Evolutionary conservation across 2,113 vertebrate genomes (phyloP).

Genomic region (Pterocles gutturalis): DNA sequence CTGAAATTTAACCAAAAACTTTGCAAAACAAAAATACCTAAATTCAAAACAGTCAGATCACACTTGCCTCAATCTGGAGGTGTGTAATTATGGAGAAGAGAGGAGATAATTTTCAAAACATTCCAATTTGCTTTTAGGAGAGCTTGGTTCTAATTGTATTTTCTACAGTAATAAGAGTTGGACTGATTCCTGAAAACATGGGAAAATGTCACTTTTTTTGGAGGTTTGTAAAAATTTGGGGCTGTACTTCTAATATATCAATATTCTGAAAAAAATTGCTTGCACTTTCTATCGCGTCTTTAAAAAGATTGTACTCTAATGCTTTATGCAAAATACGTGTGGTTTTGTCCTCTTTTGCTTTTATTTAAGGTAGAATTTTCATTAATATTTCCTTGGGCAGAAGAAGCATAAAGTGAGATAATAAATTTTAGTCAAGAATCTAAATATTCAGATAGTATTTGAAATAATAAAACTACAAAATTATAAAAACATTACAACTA

Average conservation of each 20-base stretch:
- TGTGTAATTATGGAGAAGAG: not conserved
- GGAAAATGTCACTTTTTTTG: not conserved
- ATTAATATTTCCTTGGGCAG: not conserved
- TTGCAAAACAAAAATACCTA: not conserved
- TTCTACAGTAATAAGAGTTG: not conserved
- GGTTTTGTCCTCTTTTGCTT: not conserved
- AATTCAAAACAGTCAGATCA: not conserved
- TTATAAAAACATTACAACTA: not conserved
- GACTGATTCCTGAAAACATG: not conserved
- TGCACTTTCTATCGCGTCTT: not conserved
- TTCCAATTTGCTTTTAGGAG: not conserved
- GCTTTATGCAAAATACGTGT: not conserved
- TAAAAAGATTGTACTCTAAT: not conserved
- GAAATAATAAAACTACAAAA: not conserved
- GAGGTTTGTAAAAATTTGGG: not conserved
- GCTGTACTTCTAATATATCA: not conserved
- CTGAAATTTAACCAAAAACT: not conserved
- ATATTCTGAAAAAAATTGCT: not conserved
- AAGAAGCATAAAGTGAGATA: not conserved
- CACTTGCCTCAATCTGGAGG: not conserved
- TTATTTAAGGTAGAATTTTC: not conserved
- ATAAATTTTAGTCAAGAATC: not conserved
- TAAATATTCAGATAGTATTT: not conserved
- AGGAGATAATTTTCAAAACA: not conserved
- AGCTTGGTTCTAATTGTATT: not conserved